phyloP scores from a whole-genome alignment of 2,797 vertebrate species.

The Eremophila alpestris region DNA sequence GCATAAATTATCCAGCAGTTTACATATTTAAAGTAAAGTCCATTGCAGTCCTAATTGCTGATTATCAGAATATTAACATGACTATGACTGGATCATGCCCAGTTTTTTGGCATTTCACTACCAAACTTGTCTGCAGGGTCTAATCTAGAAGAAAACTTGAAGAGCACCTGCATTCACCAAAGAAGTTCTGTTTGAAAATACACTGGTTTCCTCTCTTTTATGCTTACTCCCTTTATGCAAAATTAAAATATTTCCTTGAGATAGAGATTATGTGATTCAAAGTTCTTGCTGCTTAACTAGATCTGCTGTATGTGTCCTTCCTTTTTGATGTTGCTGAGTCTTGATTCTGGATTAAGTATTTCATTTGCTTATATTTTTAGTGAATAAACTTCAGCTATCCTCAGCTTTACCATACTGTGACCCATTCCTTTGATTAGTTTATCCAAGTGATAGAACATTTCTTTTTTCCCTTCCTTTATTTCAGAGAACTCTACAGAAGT shows the following conservation, averaged over 20 bases:
- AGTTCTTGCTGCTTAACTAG: neutral
- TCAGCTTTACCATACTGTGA: neutral
- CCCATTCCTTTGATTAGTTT: neutral
- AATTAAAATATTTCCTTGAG: neutral
- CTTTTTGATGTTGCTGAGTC: neutral
- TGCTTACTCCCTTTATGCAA: neutral
- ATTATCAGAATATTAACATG: neutral
- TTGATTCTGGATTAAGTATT: neutral
- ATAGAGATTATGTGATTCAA: neutral
- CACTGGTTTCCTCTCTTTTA: neutral
- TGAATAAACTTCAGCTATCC: fast-evolving
- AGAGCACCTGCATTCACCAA: neutral
- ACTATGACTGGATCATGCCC: neutral
- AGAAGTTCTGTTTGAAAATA: neutral
- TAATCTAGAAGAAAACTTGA: neutral
- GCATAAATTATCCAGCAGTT: neutral
- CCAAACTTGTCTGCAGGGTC: neutral
- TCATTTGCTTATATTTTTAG: neutral
- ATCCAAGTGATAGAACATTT: neutral
- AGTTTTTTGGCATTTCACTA: neutral
- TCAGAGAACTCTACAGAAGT: neutral
- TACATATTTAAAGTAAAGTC: neutral
- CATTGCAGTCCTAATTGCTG: neutral
- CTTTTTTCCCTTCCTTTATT: fast-evolving
- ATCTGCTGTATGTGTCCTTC: neutral